Evolutionary conservation across 2,888 invertebrate genomes (phyloP), one percentile per base, ranked within the genome.

Genomic region (Volucella inanis): DNA sequence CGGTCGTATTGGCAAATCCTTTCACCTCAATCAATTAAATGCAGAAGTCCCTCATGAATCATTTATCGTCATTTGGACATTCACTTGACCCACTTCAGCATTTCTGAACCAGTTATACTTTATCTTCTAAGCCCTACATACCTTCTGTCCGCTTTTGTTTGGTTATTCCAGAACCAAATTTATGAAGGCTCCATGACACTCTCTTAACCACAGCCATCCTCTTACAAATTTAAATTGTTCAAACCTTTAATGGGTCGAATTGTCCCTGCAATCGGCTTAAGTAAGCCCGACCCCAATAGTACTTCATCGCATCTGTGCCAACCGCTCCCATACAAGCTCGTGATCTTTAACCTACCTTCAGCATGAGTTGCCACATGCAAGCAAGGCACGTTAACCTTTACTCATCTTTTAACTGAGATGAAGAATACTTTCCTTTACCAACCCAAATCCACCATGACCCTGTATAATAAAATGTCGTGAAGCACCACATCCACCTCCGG

Each of bases 371-470:
- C 39, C 38, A 50, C 14, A 14, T 47, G 22, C 54, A 14, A 14
- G 45, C 15, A 18, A 50, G 54, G 52, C 54, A 45, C 55, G 22
- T 78, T 74, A 68, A 62, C 74, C 78, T 83, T 68, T 55, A 31
- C 31, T 52, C 68, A 68, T 57, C 52, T 70, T 39, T 22, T 14
- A 57, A 10, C n/a, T 49, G 52, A 76, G 76, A 68, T 64, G 75
- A 49, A 71, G 57, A 50, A 59, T 43, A 72, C 77, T 72, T 68
- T 67, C 61, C 77, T 54, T 61, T 55, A 59, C 54, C 41, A 72
- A 68, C 57, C 72, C 67, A 64, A 72, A 41, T 39, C 50, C 65
- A 70, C 83, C 83, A 70, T 84, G 83, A 84, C 77, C 83, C 64
- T 70, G 74, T 59, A 52, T 84, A 84, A 79, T 84, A 79, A 68